These are phyloP conservation scores for Heteromormyrus szaboi DNA, from an alignment of 2,797 vertebrate species.

Conservation along the genomic window DNA sequence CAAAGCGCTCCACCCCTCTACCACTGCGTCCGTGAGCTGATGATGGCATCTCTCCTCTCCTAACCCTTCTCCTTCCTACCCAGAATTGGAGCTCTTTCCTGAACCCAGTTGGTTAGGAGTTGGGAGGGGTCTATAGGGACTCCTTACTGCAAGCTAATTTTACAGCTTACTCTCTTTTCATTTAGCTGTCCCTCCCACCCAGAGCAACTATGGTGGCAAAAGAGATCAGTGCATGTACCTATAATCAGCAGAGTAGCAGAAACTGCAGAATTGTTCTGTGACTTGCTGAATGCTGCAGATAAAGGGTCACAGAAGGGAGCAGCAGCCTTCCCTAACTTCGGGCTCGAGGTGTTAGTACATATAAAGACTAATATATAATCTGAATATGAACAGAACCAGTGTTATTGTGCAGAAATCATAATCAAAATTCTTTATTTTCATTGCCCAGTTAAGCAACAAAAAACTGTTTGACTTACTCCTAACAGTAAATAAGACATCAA, in stretches of 20 bases:
- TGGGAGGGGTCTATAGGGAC: background rate
- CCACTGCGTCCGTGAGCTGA: background rate
- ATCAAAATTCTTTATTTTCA: background rate
- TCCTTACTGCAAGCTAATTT: background rate
- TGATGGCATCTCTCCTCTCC: background rate
- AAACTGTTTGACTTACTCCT: background rate
- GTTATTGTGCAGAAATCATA: background rate
- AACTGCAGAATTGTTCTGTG: background rate
- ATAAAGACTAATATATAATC: background rate
- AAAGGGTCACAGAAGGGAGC: background rate
- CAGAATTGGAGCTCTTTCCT: background rate
- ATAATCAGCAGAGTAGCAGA: background rate
- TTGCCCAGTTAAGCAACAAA: background rate
- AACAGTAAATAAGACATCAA: background rate
- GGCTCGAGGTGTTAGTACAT: background rate
- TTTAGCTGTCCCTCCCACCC: background rate
- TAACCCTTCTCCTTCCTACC: background rate
- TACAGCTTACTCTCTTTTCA: background rate
- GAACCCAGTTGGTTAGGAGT: background rate
- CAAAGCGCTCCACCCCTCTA: background rate
- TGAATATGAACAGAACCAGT: background rate
- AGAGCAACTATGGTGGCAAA: background rate
- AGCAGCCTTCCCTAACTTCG: background rate
- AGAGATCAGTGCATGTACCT: background rate
- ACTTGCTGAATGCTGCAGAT: background rate